Base-by-base conservation (phyloP, 2,797 vertebrate species). In the Syndactyla subalaris region DNA sequence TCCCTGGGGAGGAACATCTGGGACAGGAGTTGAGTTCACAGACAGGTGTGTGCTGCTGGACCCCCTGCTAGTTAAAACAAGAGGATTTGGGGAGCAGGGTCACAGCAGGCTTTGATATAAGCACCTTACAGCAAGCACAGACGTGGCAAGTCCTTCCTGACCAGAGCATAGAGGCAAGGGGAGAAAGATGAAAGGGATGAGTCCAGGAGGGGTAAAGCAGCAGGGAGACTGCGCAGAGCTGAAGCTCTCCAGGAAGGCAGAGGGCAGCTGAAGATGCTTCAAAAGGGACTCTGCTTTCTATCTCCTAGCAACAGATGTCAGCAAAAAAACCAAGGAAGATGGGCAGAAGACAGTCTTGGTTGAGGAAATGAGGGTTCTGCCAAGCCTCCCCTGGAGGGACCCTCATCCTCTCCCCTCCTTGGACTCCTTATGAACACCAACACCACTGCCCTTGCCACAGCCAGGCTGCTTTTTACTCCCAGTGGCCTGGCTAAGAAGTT, bases 291-390 rank as follows among this genome's bases (percentile, higher is more conserved):
- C 3, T 39, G 72, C 48, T 94, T 82, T 88, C 68, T n/a, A 93
- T 92, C 92, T 93, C 95, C 79, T 95, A 96, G 95, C 96, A 96
- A 96, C 95, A 84, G 73, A 86, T 92, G 49, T 41, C 79, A 84
- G 61, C 21, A 52, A 49, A 71, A 71, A 66, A 38, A 23, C 10
- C 58, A 71, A 54, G 26, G 34, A 46, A 85, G 79, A 59, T 15
- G 39, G 48, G 29, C 79, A 85, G 75, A 76, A 94, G 79, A 77
- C 1, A 30, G 30, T 32, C 8, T 51, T n/a, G 9, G 19, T 7
- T 52, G 75, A 85, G 29, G 52, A 87, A 89, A 82, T 4, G 6
- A 41, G 23, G 23, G 10, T 6, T 89, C 84, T 89, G 51, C 30
- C 27, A 75, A 49, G 41, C 54, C 10, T 87, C 38, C 57, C 19